Conservation (phyloP, 2,797 vertebrate species). For the Artibeus jamaicensis region DNA sequence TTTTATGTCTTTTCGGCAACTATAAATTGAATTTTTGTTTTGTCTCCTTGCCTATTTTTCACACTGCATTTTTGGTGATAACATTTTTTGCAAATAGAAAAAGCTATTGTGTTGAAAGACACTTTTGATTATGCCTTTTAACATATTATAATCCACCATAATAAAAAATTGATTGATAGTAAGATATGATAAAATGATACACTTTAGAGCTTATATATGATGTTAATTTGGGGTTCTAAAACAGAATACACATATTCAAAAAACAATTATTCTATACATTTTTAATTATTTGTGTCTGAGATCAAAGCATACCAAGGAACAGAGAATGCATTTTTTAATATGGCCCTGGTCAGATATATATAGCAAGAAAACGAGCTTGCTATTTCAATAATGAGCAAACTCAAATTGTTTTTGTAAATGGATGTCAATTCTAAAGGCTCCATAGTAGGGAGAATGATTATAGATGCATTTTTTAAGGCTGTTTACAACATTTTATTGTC, state of each 20-base stretch:
- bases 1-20: not conserved
- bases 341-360: not conserved
- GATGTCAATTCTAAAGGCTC: not conserved
- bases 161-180: not conserved
- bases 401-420: constrained; percentile 28
- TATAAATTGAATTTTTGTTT: not conserved
- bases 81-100: not conserved
- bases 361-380: not conserved
- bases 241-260: not conserved
- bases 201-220: not conserved
- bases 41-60: not conserved
- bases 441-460: not conserved
- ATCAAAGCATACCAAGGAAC: not conserved
- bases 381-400: not conserved
- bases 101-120: not conserved
- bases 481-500: not conserved
- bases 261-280: not conserved
- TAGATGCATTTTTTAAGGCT: not conserved
- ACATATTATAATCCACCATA: not conserved
- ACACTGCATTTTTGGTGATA: not conserved
- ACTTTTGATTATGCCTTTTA: not conserved
- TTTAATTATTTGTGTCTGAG: not conserved
- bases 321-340: not conserved
- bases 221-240: not conserved
- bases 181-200: not conserved